Base-by-base conservation (phyloP, 2,888 invertebrate genomes). In the Caenorhabditis wallacei region DNA sequence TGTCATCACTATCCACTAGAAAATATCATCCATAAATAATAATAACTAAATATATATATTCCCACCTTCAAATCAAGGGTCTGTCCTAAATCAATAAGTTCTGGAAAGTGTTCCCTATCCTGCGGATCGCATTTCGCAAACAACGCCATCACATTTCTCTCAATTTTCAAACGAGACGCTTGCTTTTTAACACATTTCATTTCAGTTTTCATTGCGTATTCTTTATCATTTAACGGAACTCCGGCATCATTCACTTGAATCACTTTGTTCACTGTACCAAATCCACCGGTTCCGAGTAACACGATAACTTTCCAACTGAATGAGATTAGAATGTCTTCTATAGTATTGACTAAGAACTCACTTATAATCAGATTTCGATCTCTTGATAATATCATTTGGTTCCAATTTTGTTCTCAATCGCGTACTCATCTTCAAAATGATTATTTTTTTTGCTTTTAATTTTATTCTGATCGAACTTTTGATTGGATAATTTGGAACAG, bases 1-100 rank as follows among this genome's bases (percentile, higher is more conserved):
- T 5, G 72, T 82, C 84, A 84, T 84, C 20, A 84, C 84, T 40
- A 84, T 82, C 75, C 79, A 84, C 74, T 81, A 40, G 20, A 74
- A 74, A 4, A 48, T 43, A 8, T 43, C 16, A 13, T 4, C n/a
- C 3, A 11, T 22, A n/a, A 26, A 10, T n/a, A 2, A 26, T 30
- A 1, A 7, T 13, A 26, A 63, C 8, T 46, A 8, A 11, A n/a
- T 1, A 18, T n/a, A n/a, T n/a, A n/a, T n/a, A n/a, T n/a, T n/a
- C n/a, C n/a, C n/a, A 51, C 40, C 66, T 84, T 84, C 16, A 69
- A 54, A 1, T 37, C 43, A 1, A 18, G 51, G 2, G 82, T 79
- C 40, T 74, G 74, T 26, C 82, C 78, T 3, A 64, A 16, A 43
- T 84, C 82, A 35, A 82, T 51, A 22, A 80, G 48, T 37, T 82